phyloP scores from a whole-genome alignment of 2,797 vertebrate species.

The Sebastes flavidus region DNA sequence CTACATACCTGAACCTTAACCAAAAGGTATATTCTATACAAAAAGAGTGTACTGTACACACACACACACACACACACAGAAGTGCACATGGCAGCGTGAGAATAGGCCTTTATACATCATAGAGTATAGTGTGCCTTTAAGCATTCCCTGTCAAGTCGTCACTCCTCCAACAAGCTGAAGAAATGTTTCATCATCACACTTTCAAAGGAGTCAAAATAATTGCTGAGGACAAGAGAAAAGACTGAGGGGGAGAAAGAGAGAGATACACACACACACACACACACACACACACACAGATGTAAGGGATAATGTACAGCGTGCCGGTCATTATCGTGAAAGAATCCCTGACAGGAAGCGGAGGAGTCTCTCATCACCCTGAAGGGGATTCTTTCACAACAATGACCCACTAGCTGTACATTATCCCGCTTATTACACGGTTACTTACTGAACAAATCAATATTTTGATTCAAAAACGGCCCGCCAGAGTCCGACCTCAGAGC shows the following conservation, averaged over 20 bases:
- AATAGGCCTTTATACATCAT: not conserved
- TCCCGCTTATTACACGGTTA: no score
- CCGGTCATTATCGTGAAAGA: no score
- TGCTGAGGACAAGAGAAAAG: conserved; percentile 2
- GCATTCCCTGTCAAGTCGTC: conserved; percentile 31
- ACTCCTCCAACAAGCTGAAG: not conserved
- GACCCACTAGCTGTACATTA: no score
- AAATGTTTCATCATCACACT: conserved; percentile 27
- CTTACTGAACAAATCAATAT: no score
- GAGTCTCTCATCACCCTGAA: no score
- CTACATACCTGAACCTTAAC: not conserved
- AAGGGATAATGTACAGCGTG: no score
- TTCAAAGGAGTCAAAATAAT: conserved; percentile 31
- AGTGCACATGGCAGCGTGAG: not conserved
- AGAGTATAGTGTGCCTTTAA: conserved; percentile 3
- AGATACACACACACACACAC: not conserved
- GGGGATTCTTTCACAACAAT: no score
- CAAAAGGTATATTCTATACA: not conserved
- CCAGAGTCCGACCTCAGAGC: no score
- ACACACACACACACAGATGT: not conserved
- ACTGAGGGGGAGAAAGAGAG: not conserved
- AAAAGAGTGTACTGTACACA: not conserved
- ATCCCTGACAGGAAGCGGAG: no score
- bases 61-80: not conserved
- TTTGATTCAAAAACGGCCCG: no score